Base-by-base conservation (phyloP, 1,140 invertebrate species). In the Pseudomyrmex flavicornis region DNA sequence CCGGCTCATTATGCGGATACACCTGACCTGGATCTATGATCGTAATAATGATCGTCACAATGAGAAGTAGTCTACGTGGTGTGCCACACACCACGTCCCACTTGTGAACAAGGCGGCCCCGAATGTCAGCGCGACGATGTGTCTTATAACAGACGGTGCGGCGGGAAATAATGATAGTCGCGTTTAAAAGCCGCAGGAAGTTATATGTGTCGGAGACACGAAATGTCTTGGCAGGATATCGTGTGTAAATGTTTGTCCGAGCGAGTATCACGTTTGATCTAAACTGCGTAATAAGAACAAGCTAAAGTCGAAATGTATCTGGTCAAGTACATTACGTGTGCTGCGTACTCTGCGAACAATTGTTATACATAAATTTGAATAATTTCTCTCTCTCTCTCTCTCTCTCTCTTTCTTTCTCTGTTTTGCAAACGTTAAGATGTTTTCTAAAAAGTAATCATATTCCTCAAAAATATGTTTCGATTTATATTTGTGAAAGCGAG, bases 1-100 rank as follows among this genome's bases (percentile, higher is more conserved):
- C 58, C 58, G 86, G 54, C 85, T 86, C 88, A 90, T 90, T 90
- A 90, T 90, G 89, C 89, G 82, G 89, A 63, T 85, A 85, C 88
- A 86, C 75, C 85, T 90, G 88, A 90, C 88, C 88, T 72, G 82
- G 80, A 90, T 90, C 83, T 87, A 74, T 68, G 77, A 87, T 89
- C 79, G 62, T 79, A 84, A 87, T 83, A 85, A 89, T 86, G 80
- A 83, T 84, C 56, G 17, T 61, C 75, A 70, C 75, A 66, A 85
- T 69, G 70, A 85, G 59, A 56, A 77, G 52, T 62, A 58, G 65
- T 13, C 83, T 52, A 48, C 58, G 82, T 70, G 35, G 35, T 35
- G 48, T 73, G 83, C 63, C 73, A 77, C 62, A 72, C 44, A 44
- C n/a, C 61, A 54, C 56, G 73, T 70, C 65, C 82, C 69, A 75